Conservation (phyloP, 1,140 invertebrate genomes). For the Epicauta chinensis region DNA sequence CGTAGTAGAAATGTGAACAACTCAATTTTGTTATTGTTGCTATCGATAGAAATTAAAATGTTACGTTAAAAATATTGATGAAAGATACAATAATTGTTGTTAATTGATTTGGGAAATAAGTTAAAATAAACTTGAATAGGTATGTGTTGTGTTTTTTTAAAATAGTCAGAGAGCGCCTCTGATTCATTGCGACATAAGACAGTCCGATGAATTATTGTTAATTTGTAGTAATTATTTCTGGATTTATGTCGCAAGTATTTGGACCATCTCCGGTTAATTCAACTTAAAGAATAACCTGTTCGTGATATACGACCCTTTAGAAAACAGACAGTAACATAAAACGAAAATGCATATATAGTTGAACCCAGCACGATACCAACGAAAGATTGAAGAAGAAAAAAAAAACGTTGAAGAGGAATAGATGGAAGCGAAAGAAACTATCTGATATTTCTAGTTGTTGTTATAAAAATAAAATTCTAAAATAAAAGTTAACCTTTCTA, state of each 20-base stretch:
- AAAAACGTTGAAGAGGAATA: neutral
- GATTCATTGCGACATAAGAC: constrained; percentile 1
- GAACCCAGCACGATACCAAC: constrained; percentile 23
- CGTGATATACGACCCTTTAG: constrained; percentile 27
- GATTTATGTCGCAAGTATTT: constrained; percentile 30
- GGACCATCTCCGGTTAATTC: constrained; percentile 24
- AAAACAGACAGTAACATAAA: constrained; percentile 26
- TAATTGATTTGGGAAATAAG: too few relatives aligned
- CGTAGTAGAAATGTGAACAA: neutral
- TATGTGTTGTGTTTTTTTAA: too few relatives aligned
- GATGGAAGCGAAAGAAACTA: neutral
- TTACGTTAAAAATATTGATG: neutral
- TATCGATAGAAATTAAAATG: neutral
- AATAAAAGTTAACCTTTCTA: constrained; percentile 4
- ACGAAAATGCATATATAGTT: constrained; percentile 24
- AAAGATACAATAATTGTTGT: neutral
- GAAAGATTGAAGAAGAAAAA: constrained; percentile 20
- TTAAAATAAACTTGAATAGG: too few relatives aligned
- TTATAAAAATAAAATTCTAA: constrained; percentile 4
- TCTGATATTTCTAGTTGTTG: neutral
- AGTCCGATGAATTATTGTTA: constrained; percentile 21
- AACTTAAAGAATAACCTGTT: constrained; percentile 22
- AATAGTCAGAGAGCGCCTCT: too few relatives aligned
- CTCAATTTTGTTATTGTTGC: neutral
- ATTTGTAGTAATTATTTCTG: constrained; percentile 30